Percentiles rank a stretch among this genome's conserved stretches.
Evolutionary conservation across 1,140 invertebrate species (phyloP).

Genomic region (Drosophila tsacasi): DNA sequence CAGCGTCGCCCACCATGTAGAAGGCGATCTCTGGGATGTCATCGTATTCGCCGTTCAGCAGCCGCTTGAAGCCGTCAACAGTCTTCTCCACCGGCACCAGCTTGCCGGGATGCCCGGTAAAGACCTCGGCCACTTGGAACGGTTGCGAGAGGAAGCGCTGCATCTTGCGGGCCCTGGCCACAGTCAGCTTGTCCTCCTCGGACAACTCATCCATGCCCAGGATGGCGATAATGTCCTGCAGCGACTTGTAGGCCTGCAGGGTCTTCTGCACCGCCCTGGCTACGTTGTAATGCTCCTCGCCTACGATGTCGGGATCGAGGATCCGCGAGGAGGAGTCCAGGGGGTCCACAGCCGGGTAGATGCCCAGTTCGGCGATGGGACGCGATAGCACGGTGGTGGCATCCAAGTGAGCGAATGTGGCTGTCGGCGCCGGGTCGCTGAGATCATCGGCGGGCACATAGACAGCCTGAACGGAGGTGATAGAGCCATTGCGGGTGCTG

Average conservation of each 20-base stretch:
- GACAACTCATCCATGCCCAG: constrained; percentile 95
- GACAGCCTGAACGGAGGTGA: constrained; percentile 93
- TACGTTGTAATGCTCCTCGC: constrained; percentile 91
- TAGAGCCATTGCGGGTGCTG: constrained; percentile 92
- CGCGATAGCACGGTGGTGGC: constrained; percentile 94
- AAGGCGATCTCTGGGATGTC: constrained; percentile 94
- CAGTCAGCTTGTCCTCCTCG: constrained; percentile 93
- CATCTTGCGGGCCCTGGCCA: constrained; percentile 93
- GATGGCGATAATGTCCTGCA: constrained; percentile 94
- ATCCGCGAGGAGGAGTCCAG: constrained; percentile 93
- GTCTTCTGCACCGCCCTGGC: constrained; percentile 93
- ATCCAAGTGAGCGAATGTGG: constrained; percentile 94
- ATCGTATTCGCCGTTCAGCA: constrained; percentile 91
- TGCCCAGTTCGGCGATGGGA: constrained; percentile 93
- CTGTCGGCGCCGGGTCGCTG: constrained; percentile 94
- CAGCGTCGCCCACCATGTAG: constrained; percentile 94
- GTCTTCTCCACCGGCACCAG: constrained; percentile 88
- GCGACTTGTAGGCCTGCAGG: constrained; percentile 91
- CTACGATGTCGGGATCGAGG: constrained; percentile 93
- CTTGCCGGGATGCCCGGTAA: constrained; percentile 89
- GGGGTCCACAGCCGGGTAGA: constrained; percentile 94
- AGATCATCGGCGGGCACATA: constrained; percentile 95
- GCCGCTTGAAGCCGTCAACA: constrained; percentile 86
- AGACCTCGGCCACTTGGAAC: constrained; percentile 91
- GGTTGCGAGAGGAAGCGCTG: constrained; percentile 93